Percentiles rank a stretch among this genome's conserved stretches.
Conservation (phyloP, 2,113 vertebrate genomes). For the Nothocercus nigrocapillus region DNA sequence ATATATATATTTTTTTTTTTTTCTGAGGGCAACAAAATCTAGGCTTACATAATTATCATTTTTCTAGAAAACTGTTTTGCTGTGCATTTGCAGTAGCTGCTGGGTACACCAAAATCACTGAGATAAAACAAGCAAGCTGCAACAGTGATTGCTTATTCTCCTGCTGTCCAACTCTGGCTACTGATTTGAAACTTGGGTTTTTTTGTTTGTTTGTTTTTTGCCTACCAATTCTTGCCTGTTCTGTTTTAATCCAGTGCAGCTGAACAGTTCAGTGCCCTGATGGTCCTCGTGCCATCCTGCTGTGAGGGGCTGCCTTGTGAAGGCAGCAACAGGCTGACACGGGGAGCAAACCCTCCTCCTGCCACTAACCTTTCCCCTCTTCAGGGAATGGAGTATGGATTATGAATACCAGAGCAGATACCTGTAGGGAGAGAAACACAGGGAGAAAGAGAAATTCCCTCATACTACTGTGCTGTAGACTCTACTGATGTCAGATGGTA, state of each 20-base stretch:
- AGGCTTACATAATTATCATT: background rate
- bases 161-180: background rate
- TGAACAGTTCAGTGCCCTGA: background rate
- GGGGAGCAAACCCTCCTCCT: background rate
- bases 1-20: background rate
- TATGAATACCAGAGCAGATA: background rate
- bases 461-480: background rate
- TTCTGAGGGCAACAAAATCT: background rate
- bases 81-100: background rate
- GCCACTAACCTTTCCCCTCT: background rate
- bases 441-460: background rate
- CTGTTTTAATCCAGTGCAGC: background rate
- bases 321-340: background rate
- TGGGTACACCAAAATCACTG: background rate
- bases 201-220: background rate
- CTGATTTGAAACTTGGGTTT: background rate
- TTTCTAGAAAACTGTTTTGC: background rate
- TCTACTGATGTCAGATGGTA: background rate
- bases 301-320: background rate
- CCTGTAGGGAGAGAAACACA: background rate
- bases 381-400: accelerated
- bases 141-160: background rate
- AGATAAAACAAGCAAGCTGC: background rate
- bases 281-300: accelerated
- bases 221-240: background rate